phyloP scores from a whole-genome alignment of 1,140 invertebrate species.

The Homarus americanus region DNA sequence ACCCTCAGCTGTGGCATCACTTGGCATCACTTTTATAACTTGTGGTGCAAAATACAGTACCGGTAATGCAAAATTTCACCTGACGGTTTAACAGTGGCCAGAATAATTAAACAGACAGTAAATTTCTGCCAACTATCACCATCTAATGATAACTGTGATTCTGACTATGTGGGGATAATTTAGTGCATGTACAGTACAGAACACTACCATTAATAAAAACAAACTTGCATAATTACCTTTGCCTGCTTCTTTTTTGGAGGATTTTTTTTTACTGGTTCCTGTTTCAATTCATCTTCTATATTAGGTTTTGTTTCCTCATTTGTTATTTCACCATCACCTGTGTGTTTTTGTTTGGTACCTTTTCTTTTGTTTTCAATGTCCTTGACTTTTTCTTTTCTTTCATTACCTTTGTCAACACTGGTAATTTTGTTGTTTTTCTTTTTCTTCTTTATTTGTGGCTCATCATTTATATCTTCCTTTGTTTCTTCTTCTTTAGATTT shows the following conservation, averaged over 20 bases:
- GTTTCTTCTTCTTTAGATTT: neutral
- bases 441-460: constrained; percentile 12
- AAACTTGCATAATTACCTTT: neutral
- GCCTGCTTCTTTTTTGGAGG: neutral
- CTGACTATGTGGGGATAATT: neutral
- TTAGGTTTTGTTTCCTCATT: neutral
- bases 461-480: neutral
- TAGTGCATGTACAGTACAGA: neutral
- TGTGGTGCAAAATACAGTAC: too few species aligned
- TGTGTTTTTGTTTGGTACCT: neutral
- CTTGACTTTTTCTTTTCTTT: neutral
- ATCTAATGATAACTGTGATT: neutral
- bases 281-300: too few species aligned
- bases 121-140: neutral
- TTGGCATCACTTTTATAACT: too few species aligned
- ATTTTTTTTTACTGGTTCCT: neutral
- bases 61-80: too few species aligned
- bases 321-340: neutral
- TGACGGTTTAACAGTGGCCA: neutral
- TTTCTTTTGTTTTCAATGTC: neutral
- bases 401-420: neutral
- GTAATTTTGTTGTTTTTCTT: neutral
- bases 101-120: too few species aligned
- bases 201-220: neutral
- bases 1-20: too few species aligned